Base-by-base conservation (phyloP, 2,888 invertebrate species). In the Synanthedon vespiformis region DNA sequence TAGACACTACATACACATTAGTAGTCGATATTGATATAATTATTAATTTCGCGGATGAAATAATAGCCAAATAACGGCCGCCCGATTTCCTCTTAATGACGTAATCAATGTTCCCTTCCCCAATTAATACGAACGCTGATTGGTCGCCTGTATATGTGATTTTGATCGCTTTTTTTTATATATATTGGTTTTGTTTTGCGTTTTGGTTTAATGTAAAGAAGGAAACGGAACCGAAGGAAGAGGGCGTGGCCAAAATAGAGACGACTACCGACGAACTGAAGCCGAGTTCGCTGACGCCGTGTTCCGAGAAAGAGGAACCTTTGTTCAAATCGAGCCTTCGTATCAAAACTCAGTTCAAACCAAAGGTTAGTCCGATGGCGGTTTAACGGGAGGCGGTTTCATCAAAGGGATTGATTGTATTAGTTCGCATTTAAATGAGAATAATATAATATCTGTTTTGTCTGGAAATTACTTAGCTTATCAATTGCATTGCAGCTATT, bases 271-370 rank as follows among this genome's bases (percentile, higher is more conserved):
- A 84, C 56, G 86, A 86, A 72, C 70, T 85, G 70, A 86, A 80
- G 77, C 86, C 85, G 50, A 76, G 70, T 64, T 70, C 72, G 55
- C 78, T 72, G 55, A 61, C 71, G 18, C 77, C 81, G 41, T 63
- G 71, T 41, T 72, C 78, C 13, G 87, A 87, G 54, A 86, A 80
- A 61, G 87, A 87, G 62, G 87, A 85, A 63, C 87, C 87, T 48
- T 74, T 87, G 53, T 85, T 73, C 85, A 85, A 86, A 68, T 87
- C 87, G 60, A 87, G 82, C 60, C 85, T 87, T 34, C 81, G 80
- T 54, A 62, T 84, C 59, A 82, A 78, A 70, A 61, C 65, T 52
- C 80, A 74, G 63, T 67, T 72, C 8, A 83, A 79, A 65, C 68
- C 73, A 56, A 87, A 87, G 87, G 87, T 87, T 67, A 87, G 87